A percentile compares a stretch with the other conserved stretches of the same genome.
Evolutionary conservation across 1,140 invertebrate species (phyloP).

Genomic region (Magallana gigas): DNA sequence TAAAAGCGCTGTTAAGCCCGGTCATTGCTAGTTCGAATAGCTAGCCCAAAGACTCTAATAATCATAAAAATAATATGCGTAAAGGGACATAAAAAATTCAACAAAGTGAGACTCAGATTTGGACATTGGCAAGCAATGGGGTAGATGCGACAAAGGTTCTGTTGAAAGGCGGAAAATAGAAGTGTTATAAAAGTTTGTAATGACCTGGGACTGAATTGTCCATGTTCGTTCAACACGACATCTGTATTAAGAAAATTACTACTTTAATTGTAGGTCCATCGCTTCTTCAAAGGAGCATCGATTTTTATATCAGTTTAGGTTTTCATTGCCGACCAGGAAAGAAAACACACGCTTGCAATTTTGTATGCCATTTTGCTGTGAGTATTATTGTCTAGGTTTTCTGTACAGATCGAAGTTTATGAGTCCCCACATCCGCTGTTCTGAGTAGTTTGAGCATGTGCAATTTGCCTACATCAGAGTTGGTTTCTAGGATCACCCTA

Average conservation of each 20-base stretch:
- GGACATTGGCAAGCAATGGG: slow-evolving; percentile 31
- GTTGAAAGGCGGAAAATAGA: slow-evolving; percentile 35
- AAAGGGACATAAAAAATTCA: slow-evolving; percentile 48
- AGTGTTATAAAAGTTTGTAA: slow-evolving; percentile 38
- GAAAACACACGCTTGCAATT: not conserved
- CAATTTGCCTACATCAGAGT: slow-evolving; percentile 35
- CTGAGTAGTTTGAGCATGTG: slow-evolving; percentile 30
- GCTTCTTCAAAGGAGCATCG: slow-evolving; percentile 12
- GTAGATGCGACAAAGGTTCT: slow-evolving; percentile 37
- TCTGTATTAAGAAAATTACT: slow-evolving; percentile 34
- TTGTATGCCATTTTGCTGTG: slow-evolving; percentile 19
- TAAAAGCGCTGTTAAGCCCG: slow-evolving; percentile 44
- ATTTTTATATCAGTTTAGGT: slow-evolving; percentile 25
- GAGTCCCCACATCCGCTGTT: slow-evolving; percentile 9
- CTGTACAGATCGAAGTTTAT: slow-evolving; percentile 29
- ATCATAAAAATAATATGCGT: slow-evolving; percentile 52
- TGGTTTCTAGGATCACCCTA: not conserved
- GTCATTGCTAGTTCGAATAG: slow-evolving; percentile 46
- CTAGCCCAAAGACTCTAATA: slow-evolving; percentile 36
- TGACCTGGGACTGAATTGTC: slow-evolving; percentile 21
- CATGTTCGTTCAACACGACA: slow-evolving; percentile 25
- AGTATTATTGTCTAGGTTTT: slow-evolving; percentile 26
- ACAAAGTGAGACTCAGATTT: slow-evolving; percentile 33
- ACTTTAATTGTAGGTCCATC: slow-evolving; percentile 13
- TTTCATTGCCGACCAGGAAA: slow-evolving; percentile 1